Base-by-base conservation (phyloP, 2,888 invertebrate species). In the Glyphotaelius pellucidus region DNA sequence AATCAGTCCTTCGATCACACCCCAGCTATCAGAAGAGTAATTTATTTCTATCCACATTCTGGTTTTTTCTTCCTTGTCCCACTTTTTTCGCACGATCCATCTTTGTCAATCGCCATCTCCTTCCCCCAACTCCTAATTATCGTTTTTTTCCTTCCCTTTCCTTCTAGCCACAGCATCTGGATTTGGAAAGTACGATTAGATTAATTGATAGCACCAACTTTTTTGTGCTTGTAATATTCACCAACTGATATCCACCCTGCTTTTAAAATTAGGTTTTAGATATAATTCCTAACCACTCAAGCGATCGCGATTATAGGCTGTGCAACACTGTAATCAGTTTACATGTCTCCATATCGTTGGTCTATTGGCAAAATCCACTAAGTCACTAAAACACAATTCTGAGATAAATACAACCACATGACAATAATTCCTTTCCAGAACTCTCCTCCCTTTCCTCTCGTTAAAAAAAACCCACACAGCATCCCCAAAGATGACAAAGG, bases 51-150 rank as follows among this genome's bases (percentile, higher is more conserved):
- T 83, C 47, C 86, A 30, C 86, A 42, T 86, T 30, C 86, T 86
- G 86, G 25, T 25, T 67, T 67, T 86, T 86, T 47, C 86, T 86
- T 86, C 47, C 86, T 67, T 86, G 42, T 86, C 42, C 47, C 86
- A 42, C 30, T 83, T 86, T 86, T 86, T 86, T 86, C 89, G 25
- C 89, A n/a, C 80, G n/a, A 89, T 89, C 89, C 89, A 89, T 89
- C 89, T 89, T 42, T 89, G 89, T 89, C 89, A 89, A 89, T 89
- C 89, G 89, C 67, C 67, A 11, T n/a, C 30, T 42, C 80, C 31
- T 89, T 31, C 12, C 89, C 25, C 67, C 32, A n/a, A n/a, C 38
- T 31, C 80, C 67, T 89, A 79, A 89, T 89, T 89, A 89, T 89
- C 89, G 38, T 15, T 32, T 35, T 89, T 80, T 80, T 80, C 32